Percentiles rank a stretch among this genome's conserved stretches.
Evolutionary conservation across 1,140 invertebrate species (phyloP).

Genomic region (Bombus polaris): DNA sequence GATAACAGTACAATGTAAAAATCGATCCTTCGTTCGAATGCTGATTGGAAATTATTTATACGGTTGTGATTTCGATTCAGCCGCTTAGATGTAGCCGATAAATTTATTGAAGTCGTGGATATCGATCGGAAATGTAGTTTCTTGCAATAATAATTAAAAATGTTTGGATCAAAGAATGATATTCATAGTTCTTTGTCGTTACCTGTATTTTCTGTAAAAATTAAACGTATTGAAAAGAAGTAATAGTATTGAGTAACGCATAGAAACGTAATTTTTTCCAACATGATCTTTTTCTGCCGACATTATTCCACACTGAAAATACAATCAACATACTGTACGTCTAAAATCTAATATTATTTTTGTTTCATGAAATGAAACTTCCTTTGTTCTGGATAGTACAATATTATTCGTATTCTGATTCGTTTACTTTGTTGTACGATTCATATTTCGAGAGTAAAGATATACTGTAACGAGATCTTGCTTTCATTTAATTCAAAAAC

Average conservation of each 20-base stretch:
- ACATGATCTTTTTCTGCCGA: background rate
- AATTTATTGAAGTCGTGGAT: background rate
- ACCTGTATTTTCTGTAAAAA: too few relatives aligned
- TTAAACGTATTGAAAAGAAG: too few relatives aligned
- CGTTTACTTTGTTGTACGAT: constrained; percentile 26
- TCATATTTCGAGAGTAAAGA: constrained; percentile 24
- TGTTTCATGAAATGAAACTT: constrained; percentile 68
- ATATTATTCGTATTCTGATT: too few relatives aligned
- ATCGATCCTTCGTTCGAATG: constrained; percentile 46
- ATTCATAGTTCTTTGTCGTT: background rate
- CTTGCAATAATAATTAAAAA: background rate
- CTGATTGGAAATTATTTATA: constrained; percentile 62
- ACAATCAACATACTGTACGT: constrained; percentile 43
- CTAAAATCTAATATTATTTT: constrained; percentile 71
- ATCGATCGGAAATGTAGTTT: background rate
- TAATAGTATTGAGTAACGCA: background rate
- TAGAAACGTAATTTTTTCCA: background rate
- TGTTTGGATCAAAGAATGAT: background rate
- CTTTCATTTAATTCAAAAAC: constrained; percentile 31
- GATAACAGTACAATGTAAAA: constrained; percentile 16
- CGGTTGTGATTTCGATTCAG: constrained; percentile 22
- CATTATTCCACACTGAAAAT: constrained; percentile 43
- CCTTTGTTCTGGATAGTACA: constrained; percentile 11
- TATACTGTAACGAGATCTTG: background rate
- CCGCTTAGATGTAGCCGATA: background rate